These are phyloP conservation scores for Panonychus citri DNA, from an alignment of 1,140 invertebrate species.

Conservation along the genomic window DNA sequence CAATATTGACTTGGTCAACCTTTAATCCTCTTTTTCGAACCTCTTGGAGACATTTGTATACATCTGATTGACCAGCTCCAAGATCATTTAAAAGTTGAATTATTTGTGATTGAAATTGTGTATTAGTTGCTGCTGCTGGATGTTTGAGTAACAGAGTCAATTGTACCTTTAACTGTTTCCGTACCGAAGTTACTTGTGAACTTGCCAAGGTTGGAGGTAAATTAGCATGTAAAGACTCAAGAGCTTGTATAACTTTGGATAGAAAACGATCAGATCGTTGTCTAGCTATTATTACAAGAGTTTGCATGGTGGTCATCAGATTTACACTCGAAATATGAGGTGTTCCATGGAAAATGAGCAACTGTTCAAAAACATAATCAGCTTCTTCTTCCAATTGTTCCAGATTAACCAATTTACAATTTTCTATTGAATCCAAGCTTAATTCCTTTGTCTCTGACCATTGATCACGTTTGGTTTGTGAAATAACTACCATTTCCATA, in stretches of 20 bases:
- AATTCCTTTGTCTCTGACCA: slow-evolving; percentile 6
- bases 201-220: slow-evolving; percentile 82
- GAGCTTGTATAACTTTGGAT: slow-evolving; percentile 45
- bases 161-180: slow-evolving; percentile 65
- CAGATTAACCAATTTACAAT: slow-evolving; percentile 5
- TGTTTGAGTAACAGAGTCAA: slow-evolving; percentile 33
- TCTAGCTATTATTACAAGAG: slow-evolving; percentile 64
- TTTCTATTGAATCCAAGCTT: not conserved
- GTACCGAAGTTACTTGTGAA: slow-evolving; percentile 78
- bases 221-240: slow-evolving; percentile 50
- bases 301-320: slow-evolving; percentile 86
- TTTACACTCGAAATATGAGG: slow-evolving; percentile 78
- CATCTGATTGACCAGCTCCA: slow-evolving; percentile 41
- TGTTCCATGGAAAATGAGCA: slow-evolving; percentile 80
- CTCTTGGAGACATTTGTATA: slow-evolving; percentile 29
- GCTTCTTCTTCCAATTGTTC: slow-evolving; percentile 66
- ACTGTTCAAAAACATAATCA: slow-evolving; percentile 55
- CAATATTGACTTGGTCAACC: slow-evolving; percentile 13
- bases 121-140: slow-evolving; percentile 34
- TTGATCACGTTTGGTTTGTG: slow-evolving; percentile 41
- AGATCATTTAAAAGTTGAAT: slow-evolving; percentile 65
- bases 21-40: slow-evolving; percentile 20
- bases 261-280: slow-evolving; percentile 58
- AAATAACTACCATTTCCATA: slow-evolving; percentile 66
- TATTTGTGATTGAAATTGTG: slow-evolving; percentile 52